Base-by-base conservation (phyloP, 2,888 invertebrate genomes). In the Lymantria monacha region DNA sequence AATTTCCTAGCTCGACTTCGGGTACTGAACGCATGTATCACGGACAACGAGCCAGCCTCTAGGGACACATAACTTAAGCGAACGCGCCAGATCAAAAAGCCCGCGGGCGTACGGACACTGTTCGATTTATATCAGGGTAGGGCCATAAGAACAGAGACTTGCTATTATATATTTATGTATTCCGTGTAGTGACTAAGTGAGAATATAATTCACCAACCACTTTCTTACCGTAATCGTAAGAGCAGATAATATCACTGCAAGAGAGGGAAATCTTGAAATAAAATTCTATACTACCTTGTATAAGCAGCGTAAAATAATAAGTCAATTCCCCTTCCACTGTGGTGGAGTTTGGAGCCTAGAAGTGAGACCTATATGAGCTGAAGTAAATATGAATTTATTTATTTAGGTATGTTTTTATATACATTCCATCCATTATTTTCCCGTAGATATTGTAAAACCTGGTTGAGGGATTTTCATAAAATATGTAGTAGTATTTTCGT, bases 21-120 rank as follows among this genome's bases (percentile, higher is more conserved):
- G 48, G 51, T 51, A 52, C 51, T 38, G 15, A 51, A 57, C 52
- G 52, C 68, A 71, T 72, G 74, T 53, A 69, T 74, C 74, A 74
- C 54, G 51, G 57, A 44, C 61, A 69, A 64, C 63, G 57, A 67
- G 61, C 66, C 0, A 64, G 71, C 63, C 89, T 72, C 87, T 67
- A 68, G 88, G 88, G 88, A 81, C 76, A 73, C 79, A 87, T 89
- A 89, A 88, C 76, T 88, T 87, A 84, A 81, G 79, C 81, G 81
- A 66, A 70, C 65, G 73, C 74, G 70, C 69, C 79, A 79, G 83
- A 86, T 85, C 85, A 84, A 79, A 83, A 80, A 76, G 80, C 77
- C 85, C 76, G 71, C 68, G 74, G 85, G 82, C 80, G 51, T 62
- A 73, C 72, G 70, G 79, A 79, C 73, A 76, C 68, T 58, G 58